Evolutionary conservation across 2,888 invertebrate species (phyloP).

Genomic region (Exephanes ischioxanthus): DNA sequence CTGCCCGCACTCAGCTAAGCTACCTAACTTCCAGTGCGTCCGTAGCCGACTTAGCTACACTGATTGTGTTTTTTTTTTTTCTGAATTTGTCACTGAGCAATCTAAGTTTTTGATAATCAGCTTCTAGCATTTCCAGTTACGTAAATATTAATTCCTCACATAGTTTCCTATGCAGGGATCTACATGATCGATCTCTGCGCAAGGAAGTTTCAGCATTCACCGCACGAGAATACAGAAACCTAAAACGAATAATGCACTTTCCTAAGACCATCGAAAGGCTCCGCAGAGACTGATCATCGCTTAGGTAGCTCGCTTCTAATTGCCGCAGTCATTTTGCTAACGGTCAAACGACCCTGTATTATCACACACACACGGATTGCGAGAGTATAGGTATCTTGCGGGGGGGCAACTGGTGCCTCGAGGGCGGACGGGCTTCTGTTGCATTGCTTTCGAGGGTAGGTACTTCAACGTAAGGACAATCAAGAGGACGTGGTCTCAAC

Average conservation of each 20-base stretch:
- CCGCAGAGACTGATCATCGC: conserved; percentile 65
- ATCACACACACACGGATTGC: conserved; percentile 23
- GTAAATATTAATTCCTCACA: too few species aligned
- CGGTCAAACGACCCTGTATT: conserved; percentile 64
- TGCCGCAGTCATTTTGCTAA: conserved; percentile 73
- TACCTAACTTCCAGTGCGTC: too few species aligned
- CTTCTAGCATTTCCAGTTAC: too few species aligned
- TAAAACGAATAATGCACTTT: conserved; percentile 34
- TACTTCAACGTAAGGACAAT: conserved; percentile 62
- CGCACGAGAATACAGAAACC: conserved; percentile 33
- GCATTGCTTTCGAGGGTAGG: conserved; percentile 55
- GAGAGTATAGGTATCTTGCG: conserved; percentile 44
- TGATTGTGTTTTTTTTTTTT: too few species aligned
- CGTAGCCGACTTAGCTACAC: too few species aligned
- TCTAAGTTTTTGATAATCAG: too few species aligned
- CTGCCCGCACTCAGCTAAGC: too few species aligned
- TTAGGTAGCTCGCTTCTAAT: conserved; percentile 72
- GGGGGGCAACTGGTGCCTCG: conserved; percentile 51
- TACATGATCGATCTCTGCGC: too few species aligned
- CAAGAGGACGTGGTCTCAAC: conserved; percentile 42
- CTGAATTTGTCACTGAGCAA: too few species aligned
- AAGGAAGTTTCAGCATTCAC: too few species aligned
- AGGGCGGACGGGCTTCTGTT: conserved; percentile 35
- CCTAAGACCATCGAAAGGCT: conserved; percentile 47
- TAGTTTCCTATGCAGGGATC: too few species aligned